Evolutionary conservation across 2,888 invertebrate genomes (phyloP).

Genomic region (Noctua fimbriata): DNA sequence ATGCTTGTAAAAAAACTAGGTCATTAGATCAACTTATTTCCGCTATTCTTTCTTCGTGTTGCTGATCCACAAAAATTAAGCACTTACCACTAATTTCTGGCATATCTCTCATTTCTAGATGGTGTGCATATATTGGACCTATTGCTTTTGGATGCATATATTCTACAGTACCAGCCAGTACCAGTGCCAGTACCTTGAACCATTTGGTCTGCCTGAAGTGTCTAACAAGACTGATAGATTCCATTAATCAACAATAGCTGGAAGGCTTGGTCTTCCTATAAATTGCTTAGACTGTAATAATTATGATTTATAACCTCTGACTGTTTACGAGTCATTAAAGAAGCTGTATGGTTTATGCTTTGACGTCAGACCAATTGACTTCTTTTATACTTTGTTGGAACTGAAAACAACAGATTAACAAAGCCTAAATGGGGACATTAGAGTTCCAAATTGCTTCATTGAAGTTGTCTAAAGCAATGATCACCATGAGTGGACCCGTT

Average conservation of each 20-base stretch:
- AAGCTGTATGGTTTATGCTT: constrained; percentile 27
- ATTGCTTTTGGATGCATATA: background rate
- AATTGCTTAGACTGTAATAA: background rate
- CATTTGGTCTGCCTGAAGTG: background rate
- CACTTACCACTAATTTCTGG: background rate
- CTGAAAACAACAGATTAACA: constrained; percentile 27
- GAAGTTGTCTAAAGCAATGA: constrained; percentile 7
- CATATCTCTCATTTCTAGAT: background rate
- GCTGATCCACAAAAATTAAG: background rate
- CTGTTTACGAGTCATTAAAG: constrained; percentile 16
- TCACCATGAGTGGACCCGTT: background rate
- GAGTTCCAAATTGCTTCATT: constrained; percentile 19
- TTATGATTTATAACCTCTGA: constrained; percentile 36
- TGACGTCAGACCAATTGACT: constrained; percentile 58
- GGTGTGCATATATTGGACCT: background rate
- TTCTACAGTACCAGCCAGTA: too few relatives aligned
- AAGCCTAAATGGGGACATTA: constrained; percentile 22
- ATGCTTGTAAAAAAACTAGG: background rate
- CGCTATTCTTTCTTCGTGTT: background rate
- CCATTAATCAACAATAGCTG: constrained; percentile 2
- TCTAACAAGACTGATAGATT: background rate
- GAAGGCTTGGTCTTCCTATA: background rate
- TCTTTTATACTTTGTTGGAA: constrained; percentile 9
- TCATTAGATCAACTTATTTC: background rate
- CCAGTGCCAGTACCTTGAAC: background rate